phyloP scores from a whole-genome alignment of 2,113 vertebrate genomes.

The Heterocephalus glaber region DNA sequence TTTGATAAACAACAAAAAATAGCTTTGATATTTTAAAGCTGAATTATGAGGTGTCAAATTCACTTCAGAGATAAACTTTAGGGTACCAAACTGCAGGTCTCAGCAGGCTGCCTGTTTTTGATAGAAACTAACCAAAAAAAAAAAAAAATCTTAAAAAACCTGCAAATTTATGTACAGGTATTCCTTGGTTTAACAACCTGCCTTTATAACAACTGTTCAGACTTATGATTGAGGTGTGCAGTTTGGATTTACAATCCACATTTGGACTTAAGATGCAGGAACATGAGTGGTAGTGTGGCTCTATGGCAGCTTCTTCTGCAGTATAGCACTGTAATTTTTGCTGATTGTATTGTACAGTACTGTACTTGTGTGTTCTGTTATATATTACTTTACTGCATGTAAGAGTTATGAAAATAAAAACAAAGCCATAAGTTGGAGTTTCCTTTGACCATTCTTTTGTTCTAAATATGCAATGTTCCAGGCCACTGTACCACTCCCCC shows the following conservation, averaged over 20 bases:
- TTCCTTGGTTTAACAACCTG: not conserved
- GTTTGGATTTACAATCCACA: not conserved
- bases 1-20: not conserved
- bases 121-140: not conserved
- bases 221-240: not conserved
- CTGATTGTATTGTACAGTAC: not conserved
- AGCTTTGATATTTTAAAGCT: slow-evolving; percentile 10
- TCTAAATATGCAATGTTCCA: not conserved
- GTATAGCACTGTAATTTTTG: not conserved
- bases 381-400: not conserved
- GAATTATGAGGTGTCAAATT: slow-evolving; percentile 13
- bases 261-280: not conserved
- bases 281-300: not conserved
- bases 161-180: not conserved
- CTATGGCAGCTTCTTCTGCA: not conserved
- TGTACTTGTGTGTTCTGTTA: not conserved
- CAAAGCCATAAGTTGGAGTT: not conserved
- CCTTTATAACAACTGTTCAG: not conserved
- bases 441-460: not conserved
- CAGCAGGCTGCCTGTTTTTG: not conserved
- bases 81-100: not conserved
- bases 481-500: no score
- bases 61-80: not conserved
- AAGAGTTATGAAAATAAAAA: not conserved
- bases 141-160: not conserved